Percentiles rank a stretch among this genome's conserved stretches.
Conservation (phyloP, 2,113 vertebrate genomes). For the Gallinago jamesoni region DNA sequence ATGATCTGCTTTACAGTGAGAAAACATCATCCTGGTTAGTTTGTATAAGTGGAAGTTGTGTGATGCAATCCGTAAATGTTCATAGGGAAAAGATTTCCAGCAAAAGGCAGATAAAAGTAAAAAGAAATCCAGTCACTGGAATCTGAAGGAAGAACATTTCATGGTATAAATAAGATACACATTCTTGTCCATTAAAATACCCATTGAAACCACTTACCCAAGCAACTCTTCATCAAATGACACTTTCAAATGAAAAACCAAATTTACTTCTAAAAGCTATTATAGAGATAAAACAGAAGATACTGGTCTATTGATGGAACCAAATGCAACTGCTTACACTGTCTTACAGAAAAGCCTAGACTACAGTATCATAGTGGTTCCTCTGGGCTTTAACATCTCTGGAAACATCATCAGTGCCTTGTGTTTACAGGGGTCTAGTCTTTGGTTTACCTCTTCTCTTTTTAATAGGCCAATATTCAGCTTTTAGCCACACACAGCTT, state of each 20-base stretch:
- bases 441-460: not conserved
- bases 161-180: not conserved
- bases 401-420: not conserved
- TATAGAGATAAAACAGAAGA: not conserved
- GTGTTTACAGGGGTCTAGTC: not conserved
- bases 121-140: not conserved
- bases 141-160: not conserved
- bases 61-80: not conserved
- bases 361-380: not conserved
- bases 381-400: not conserved
- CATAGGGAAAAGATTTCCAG: not conserved
- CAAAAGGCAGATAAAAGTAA: not conserved
- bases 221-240: not conserved
- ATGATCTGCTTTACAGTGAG: not conserved
- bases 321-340: not conserved
- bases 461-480: not conserved
- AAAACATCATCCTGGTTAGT: not conserved
- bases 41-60: not conserved
- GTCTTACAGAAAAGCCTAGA: not conserved
- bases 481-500: conserved; percentile 27
- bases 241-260: not conserved
- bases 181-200: not conserved
- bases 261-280: not conserved
- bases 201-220: not conserved
- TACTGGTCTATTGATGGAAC: not conserved